phyloP scores from a whole-genome alignment of 2,888 invertebrate species.

The Callyntrura guangdongensis region DNA sequence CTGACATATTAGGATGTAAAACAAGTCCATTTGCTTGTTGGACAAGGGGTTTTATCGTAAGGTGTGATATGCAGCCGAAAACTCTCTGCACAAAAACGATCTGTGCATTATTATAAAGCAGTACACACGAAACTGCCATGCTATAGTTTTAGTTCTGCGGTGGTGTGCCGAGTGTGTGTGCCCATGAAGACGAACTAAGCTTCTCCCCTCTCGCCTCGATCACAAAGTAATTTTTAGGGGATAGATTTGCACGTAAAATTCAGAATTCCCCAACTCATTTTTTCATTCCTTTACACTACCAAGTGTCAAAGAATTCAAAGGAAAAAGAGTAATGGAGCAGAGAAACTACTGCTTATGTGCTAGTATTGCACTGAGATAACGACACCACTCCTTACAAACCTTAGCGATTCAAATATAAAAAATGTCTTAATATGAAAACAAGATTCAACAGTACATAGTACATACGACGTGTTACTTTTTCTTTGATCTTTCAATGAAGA shows the following conservation, averaged over 20 bases:
- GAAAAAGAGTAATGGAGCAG: slow-evolving; percentile 57
- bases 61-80: neutral
- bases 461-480: neutral
- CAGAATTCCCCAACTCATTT: slow-evolving; percentile 45
- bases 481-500: neutral
- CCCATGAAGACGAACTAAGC: neutral
- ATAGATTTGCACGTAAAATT: slow-evolving; percentile 61
- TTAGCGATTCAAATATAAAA: neutral
- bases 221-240: slow-evolving; percentile 54
- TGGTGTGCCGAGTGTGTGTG: slow-evolving; percentile 20
- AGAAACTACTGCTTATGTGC: slow-evolving; percentile 41
- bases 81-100: neutral
- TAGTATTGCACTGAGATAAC: neutral
- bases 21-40: slow-evolving; percentile 72
- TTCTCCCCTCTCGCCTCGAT: slow-evolving; percentile 59
- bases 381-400: neutral
- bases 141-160: neutral
- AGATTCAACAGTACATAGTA: neutral
- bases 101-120: neutral
- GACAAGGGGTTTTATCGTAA: slow-evolving; percentile 53
- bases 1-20: slow-evolving; percentile 69
- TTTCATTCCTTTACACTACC: slow-evolving; percentile 35
- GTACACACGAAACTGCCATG: neutral
- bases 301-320: slow-evolving; percentile 71
- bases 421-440: slow-evolving; percentile 1